Evolutionary conservation across 2,113 vertebrate species (phyloP).

Genomic region (Paratilapia polleni): DNA sequence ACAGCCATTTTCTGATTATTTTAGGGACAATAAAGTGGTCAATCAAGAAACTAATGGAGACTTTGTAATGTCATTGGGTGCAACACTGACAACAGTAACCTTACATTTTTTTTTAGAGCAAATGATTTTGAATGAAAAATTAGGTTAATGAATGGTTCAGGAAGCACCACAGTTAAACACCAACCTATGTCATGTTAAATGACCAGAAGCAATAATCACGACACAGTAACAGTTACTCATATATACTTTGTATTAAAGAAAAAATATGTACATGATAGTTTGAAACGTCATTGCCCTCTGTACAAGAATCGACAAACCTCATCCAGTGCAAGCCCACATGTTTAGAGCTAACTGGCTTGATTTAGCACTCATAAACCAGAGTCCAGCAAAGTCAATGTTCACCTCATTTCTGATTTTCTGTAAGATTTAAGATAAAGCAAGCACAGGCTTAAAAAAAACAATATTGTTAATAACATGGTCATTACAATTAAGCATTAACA

Average conservation of each 20-base stretch:
- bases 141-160: background rate
- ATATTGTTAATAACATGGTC: background rate
- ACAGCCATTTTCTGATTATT: fast-evolving
- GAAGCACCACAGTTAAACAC: background rate
- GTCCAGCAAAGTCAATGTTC: background rate
- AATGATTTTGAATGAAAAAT: background rate
- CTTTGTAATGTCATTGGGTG: no score
- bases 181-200: background rate
- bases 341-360: background rate
- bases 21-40: background rate
- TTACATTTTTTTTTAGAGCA: background rate
- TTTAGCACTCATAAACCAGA: background rate
- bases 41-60: no score
- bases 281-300: background rate
- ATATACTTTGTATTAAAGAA: background rate
- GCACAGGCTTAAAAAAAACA: background rate
- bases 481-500: background rate
- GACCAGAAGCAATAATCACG: background rate
- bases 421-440: background rate
- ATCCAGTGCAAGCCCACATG: no score
- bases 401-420: background rate
- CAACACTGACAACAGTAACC: background rate
- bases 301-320: background rate
- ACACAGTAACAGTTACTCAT: background rate
- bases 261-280: background rate